Base-by-base conservation (phyloP, 2,888 invertebrate species). In the Nysson spinosus region DNA sequence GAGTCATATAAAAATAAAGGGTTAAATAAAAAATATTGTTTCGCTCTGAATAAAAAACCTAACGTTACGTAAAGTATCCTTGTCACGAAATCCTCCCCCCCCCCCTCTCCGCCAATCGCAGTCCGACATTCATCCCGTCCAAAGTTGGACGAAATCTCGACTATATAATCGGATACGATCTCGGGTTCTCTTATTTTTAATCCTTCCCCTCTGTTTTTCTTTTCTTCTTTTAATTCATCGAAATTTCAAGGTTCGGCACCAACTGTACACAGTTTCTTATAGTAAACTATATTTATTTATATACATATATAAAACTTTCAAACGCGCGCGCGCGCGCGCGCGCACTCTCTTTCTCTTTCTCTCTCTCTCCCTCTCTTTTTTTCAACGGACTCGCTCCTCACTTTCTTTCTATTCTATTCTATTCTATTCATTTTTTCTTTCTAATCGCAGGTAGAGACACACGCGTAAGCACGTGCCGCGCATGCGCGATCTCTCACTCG, bases 21-120 rank as follows among this genome's bases (percentile, higher is more conserved):
- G 80, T 75, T 75, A 83, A 85, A 85, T 82, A 82, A 84, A 83
- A 82, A 84, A 85, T 84, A 84, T 83, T 64, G 71, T 78, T 78
- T 77, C 77, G 58, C 75, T 82, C 71, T 81, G 65, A 77, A 77
- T 83, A 80, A 80, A 81, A 82, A 81, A 80, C 54, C 46, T 70
- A 75, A 70, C 49, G 55, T 58, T 75, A 69, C 35, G 28, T 56
- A 44, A 69, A 75, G 37, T 57, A 60, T 60, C 39, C 39, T 39
- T 35, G 24, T 58, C 50, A 16, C 60, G 50, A 60, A 60, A 19
- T 14, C 39, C 14, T 32, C 35, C 19, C n/a, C 16, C 32, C 22
- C n/a, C 12, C 14, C 40, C 30, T 35, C n/a, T 22, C 11, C 22
- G 39, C 30, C 5, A 35, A 49, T n/a, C n/a, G n/a, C n/a, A n/a